Evolutionary conservation across 2,113 vertebrate species (phyloP).

Genomic region (Cyanoderma ruficeps): DNA sequence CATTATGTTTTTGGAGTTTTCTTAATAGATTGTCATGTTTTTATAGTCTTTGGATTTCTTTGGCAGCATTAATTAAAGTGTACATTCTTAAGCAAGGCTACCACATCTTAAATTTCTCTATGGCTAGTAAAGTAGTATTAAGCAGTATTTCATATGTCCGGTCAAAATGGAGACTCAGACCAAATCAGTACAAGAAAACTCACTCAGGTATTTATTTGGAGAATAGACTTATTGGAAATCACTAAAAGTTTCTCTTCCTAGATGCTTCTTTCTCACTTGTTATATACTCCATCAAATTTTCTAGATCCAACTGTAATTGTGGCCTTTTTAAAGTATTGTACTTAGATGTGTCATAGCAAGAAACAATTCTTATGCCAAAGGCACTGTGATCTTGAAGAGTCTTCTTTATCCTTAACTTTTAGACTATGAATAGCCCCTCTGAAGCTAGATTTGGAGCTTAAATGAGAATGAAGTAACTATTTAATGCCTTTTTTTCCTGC

Average conservation of each 20-base stretch:
- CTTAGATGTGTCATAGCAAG: background rate
- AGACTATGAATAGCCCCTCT: background rate
- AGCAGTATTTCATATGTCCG: background rate
- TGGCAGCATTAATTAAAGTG: background rate
- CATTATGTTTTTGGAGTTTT: background rate
- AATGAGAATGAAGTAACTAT: constrained; percentile 2
- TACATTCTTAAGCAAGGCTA: background rate
- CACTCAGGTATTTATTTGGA: background rate
- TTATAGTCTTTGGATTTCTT: background rate
- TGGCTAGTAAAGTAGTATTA: background rate
- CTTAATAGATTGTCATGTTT: background rate
- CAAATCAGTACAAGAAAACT: background rate
- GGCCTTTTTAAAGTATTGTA: background rate
- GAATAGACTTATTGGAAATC: background rate
- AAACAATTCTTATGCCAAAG: background rate
- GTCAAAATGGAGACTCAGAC: background rate
- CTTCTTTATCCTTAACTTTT: background rate
- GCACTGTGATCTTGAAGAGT: background rate
- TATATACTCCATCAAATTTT: background rate
- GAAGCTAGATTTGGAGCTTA: background rate
- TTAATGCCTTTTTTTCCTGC: background rate
- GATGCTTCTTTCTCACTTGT: background rate
- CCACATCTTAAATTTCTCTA: background rate
- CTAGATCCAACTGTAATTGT: background rate
- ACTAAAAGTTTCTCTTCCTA: background rate